Evolutionary conservation across 1,140 invertebrate species (phyloP).

Genomic region (Uloborus diversus): DNA sequence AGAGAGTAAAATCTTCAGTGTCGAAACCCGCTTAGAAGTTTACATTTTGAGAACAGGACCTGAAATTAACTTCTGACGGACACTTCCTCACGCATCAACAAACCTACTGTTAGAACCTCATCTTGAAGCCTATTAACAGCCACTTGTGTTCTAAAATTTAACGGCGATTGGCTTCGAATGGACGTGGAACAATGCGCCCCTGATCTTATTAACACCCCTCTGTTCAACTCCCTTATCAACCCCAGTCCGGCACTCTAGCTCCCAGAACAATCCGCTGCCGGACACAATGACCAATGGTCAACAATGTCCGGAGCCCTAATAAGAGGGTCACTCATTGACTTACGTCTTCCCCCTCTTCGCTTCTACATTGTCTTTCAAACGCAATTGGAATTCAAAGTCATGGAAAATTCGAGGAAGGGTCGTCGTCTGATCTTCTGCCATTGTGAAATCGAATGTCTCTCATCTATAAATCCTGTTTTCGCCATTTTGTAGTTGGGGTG

Average conservation of each 20-base stretch:
- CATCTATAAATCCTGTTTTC: background rate
- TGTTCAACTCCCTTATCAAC: background rate
- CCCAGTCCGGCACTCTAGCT: background rate
- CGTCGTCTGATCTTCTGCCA: too few relatives aligned
- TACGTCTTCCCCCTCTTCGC: background rate
- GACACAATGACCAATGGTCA: constrained; percentile 12
- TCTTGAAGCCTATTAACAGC: background rate
- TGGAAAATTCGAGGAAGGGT: background rate
- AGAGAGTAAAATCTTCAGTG: too few relatives aligned
- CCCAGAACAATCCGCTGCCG: background rate
- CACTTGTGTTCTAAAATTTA: background rate
- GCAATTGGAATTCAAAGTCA: background rate
- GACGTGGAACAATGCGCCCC: background rate
- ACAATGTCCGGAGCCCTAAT: background rate
- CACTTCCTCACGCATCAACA: background rate
- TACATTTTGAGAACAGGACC: background rate
- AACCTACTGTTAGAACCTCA: background rate
- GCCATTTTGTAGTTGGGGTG: too few relatives aligned
- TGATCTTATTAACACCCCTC: constrained; percentile 5
- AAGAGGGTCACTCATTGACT: constrained; percentile 6
- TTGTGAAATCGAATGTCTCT: background rate
- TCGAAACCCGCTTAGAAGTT: background rate
- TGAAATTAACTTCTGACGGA: background rate
- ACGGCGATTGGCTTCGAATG: background rate
- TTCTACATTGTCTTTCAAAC: background rate